Base-by-base conservation (phyloP, 2,888 invertebrate genomes). In the Xanthia icteritia region DNA sequence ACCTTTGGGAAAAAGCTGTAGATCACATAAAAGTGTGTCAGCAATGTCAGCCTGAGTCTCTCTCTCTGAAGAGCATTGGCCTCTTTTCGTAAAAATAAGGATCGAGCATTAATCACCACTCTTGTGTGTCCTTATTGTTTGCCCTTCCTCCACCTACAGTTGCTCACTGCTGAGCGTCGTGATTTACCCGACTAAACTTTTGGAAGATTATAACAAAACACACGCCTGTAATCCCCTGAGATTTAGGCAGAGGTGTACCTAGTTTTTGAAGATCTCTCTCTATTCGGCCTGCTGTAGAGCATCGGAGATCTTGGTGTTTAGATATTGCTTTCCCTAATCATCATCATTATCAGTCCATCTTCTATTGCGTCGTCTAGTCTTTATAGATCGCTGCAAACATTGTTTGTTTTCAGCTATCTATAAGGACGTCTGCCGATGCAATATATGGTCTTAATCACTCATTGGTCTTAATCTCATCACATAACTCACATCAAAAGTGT, bases 21-120 rank as follows among this genome's bases (percentile, higher is more conserved):
- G 31, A 15, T 20, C 48, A 78, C 48, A 70, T 51, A 17, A 17
- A 70, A 58, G 17, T 58, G 70, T 58, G 39, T n/a, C n/a, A 80
- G 58, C 36, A 54, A 61, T 17, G 27, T 51, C 27, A 61, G 20
- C 8, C 4, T 17, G 8, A 27, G 27, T 56, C 27, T 27, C 23
- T 39, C 2, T 8, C 23, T 78, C 23, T 54, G 13, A 31, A n/a
- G 13, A 61, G 8, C 11, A 36, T 48, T 51, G 6, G 36, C 8
- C n/a, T 39, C 23, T 9, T 51, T 15, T 31, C 61, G 2, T 42
- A 72, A 15, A 76, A 11, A 48, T 61, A 31, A 51, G 9, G 5
- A 77, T 54, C 20, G 13, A 27, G 31, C 36, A 73, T 54, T 66
- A 23, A 23, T 68, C 23, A 68, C 27, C 39, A 36, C 23, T 48